Evolutionary conservation across 1,140 invertebrate genomes (phyloP), one percentile per base, ranked within the genome.

Genomic region (Gonioctena quinquepunctata): DNA sequence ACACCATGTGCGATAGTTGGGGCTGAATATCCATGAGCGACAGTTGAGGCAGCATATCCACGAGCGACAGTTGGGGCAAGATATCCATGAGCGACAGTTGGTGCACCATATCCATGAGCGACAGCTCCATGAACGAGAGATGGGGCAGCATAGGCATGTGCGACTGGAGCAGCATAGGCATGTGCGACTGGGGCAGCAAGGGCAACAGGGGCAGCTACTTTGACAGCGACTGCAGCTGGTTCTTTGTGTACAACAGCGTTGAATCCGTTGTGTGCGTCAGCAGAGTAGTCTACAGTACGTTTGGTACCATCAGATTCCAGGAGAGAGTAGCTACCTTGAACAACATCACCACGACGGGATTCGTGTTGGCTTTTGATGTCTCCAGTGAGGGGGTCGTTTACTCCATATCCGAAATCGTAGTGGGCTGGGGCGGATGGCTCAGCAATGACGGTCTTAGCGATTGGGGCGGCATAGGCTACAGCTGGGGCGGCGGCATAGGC

Each of bases 201-300:
- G 16, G 69, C 69, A n/a, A 22, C 57, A 26, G 57, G 57, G 19
- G 70, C 66, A 3, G 59, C 27, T 28, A 66, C 60, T 42, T 64
- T 21, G 4, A 50, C 59, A 28, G 49, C 67, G 69, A 42, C 33
- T n/a, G 33, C 33, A 4, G 74, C 49, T 57, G 78, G 72, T 79
- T 82, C 73, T 54, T 82, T 72, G 26, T 80, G 84, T 28, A 85
- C 83, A 22, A 83, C 80, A 16, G 84, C 84, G 78, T 85, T 84
- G 81, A 85, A 86, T 70, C 85, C 85, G 68, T 86, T 83, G 66
- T 83, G 69, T 2, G 87, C 84, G 78, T 89, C 88, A 21, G 88
- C 88, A 2, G 88, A 89, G 80, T 91, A 91, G 72, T 90, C 88
- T 1, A 90, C 89, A 23, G 87, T 87, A 88, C 87, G 70, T 90